phyloP scores from a whole-genome alignment of 2,113 vertebrate species.

The Murina feae region DNA sequence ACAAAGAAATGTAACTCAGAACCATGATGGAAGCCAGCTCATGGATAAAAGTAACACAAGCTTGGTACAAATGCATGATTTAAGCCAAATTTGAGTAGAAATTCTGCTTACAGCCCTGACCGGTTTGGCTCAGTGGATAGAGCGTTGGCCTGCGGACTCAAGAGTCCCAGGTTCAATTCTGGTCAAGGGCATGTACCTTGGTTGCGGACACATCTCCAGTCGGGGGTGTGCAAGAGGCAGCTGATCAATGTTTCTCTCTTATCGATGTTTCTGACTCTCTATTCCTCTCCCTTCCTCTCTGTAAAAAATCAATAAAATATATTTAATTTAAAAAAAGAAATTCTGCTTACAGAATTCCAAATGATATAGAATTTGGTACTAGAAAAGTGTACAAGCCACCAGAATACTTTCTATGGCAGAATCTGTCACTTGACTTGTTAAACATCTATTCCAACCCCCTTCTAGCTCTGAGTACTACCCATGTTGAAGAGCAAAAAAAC shows the following conservation, averaged over 20 bases:
- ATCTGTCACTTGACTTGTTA: neutral
- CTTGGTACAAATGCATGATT: neutral
- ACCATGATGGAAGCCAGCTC: neutral
- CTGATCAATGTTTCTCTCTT: too few relatives aligned
- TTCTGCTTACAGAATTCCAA: neutral
- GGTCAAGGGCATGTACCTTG: too few relatives aligned
- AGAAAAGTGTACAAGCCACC: neutral
- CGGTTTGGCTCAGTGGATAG: too few relatives aligned
- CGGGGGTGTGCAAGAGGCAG: too few relatives aligned
- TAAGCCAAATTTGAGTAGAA: slow-evolving; percentile 30
- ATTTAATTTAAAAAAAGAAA: too few relatives aligned
- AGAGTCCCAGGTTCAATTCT: too few relatives aligned
- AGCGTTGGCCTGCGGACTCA: too few relatives aligned
- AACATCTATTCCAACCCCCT: neutral
- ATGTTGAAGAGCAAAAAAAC: neutral
- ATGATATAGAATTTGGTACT: neutral
- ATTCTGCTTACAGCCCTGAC: neutral
- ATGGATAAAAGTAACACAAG: neutral
- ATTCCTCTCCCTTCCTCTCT: too few relatives aligned
- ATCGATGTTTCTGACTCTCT: too few relatives aligned
- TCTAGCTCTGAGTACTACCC: neutral
- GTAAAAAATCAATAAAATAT: too few relatives aligned
- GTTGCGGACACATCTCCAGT: too few relatives aligned
- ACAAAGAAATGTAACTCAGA: neutral
- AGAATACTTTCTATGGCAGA: neutral